These are phyloP conservation scores for Lampris incognitus DNA, from an alignment of 2,113 vertebrate genomes.

Conservation along the genomic window DNA sequence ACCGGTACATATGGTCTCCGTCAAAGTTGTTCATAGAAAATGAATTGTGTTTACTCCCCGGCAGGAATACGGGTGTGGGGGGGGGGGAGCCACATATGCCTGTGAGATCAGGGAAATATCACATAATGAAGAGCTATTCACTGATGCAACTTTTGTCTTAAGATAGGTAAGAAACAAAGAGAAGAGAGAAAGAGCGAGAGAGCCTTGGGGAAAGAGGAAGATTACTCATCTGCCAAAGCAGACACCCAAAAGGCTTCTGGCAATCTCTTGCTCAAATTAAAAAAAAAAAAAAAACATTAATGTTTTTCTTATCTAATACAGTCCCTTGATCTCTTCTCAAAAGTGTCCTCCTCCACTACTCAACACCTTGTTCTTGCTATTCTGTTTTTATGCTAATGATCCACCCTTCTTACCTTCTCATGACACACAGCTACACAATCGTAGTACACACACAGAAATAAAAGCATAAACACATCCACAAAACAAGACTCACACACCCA, in stretches of 20 bases:
- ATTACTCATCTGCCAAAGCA: constrained; percentile 25
- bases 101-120: constrained; percentile 33
- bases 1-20: constrained; percentile 8
- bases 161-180: constrained; percentile 17
- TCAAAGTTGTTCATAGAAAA: constrained; percentile 16
- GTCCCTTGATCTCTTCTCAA: constrained; percentile 23
- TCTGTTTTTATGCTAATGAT: constrained; percentile 6
- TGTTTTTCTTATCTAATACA: neutral
- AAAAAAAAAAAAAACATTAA: neutral
- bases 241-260: constrained; percentile 17
- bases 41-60: neutral
- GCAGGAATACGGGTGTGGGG: neutral
- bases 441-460: neutral
- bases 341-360: constrained; percentile 1
- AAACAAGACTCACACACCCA: no score
- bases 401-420: neutral
- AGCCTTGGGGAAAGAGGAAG: constrained; percentile 6
- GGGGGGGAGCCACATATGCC: constrained; percentile 1
- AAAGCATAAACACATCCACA: neutral
- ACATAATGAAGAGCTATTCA: constrained; percentile 39
- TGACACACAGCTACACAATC: neutral
- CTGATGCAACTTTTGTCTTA: constrained; percentile 25
- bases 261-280: neutral
- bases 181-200: neutral
- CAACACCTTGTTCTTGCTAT: constrained; percentile 11